These are phyloP conservation scores for Dichetophora obliterata DNA, from an alignment of 2,888 invertebrate genomes.

Conservation along the genomic window DNA sequence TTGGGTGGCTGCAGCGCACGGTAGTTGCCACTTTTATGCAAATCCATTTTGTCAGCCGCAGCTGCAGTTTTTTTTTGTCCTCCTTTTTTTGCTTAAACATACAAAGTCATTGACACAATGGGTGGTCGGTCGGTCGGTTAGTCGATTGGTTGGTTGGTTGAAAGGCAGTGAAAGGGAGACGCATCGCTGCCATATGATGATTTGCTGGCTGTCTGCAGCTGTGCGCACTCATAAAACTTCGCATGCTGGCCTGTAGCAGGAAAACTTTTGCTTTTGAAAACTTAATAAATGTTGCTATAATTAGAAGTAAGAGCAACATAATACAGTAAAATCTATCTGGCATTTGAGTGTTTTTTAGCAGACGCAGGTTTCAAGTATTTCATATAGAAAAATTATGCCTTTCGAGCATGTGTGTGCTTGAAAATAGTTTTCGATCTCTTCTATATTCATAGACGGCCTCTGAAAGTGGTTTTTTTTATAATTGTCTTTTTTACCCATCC, in stretches of 20 bases:
- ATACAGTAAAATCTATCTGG: background rate
- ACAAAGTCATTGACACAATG: slow-evolving; percentile 13
- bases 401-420: too few relatives aligned
- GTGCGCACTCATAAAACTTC: background rate
- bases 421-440: too few relatives aligned
- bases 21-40: background rate
- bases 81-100: background rate
- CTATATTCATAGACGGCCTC: too few relatives aligned
- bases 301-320: background rate
- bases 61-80: background rate
- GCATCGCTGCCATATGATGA: background rate
- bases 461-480: too few relatives aligned
- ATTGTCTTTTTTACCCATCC: too few relatives aligned
- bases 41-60: background rate
- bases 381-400: too few relatives aligned
- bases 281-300: background rate
- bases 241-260: background rate
- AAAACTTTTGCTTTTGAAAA: slow-evolving; percentile 9
- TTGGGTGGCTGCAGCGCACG: background rate
- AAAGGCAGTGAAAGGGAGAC: background rate
- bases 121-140: background rate
- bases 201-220: background rate
- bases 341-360: background rate
- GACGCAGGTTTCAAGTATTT: too few relatives aligned
- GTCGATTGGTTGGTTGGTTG: too few relatives aligned